Base-by-base conservation (phyloP, 2,113 vertebrate genomes). In the Tenrec ecaudatus region DNA sequence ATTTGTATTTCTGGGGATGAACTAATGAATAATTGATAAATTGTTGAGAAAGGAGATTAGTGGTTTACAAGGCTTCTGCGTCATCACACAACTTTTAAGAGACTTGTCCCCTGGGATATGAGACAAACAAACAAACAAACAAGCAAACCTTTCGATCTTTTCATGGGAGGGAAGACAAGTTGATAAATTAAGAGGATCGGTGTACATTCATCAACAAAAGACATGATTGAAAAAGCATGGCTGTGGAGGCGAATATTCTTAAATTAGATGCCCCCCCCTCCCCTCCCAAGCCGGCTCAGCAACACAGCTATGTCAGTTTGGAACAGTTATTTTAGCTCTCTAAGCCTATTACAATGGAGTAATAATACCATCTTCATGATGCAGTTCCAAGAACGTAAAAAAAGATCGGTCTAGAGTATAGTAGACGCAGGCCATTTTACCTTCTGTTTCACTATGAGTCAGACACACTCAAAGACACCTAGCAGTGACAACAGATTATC, bases 161-260 rank as follows among this genome's bases (percentile, higher is more conserved):
- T 40, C 58, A 69, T 23, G 33, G 6, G 57, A 62, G 33, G 53
- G 29, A 64, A 90, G 73, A 87, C 16, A 84, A 83, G 57, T 47
- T 89, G 40, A 91, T 87, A 93, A 92, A 73, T n/a, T 57, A 31
- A 92, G 84, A 80, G 5, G 14, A 6, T 66, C 88, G 69, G 2
- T 60, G 6, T 60, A n/a, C 11, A 69, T 47, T 86, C 43, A 12
- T 79, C 47, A 38, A 29, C 22, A 15, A 58, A 64, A 91, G 20
- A 16, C 36, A 19, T 84, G 77, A 81, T 78, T 86, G 82, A 57
- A 82, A 94, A 87, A 89, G 29, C 38, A 38, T 71, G 43, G 14
- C 29, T 94, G 93, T 85, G 60, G 68, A 57, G n/a, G 81, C 40
- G 89, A 60, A 47, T 75, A 47, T 58, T 92, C 88, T 95, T 82